Evolutionary conservation across 2,113 vertebrate genomes (phyloP).

Genomic region (Orycteropus afer): DNA sequence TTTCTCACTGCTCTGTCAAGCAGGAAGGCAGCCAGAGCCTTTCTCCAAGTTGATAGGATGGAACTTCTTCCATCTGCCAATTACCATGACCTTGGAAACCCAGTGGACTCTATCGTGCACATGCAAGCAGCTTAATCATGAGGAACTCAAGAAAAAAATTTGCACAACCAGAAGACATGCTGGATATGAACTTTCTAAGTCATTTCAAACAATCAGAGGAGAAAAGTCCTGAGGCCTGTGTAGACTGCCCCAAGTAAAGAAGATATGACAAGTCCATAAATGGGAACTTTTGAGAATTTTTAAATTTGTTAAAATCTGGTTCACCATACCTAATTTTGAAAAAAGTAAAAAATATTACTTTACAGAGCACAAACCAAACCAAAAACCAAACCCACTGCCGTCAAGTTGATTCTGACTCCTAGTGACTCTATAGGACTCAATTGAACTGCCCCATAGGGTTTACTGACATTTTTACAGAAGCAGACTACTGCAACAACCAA

Average conservation of each 20-base stretch:
- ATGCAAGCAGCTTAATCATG: conserved; percentile 3
- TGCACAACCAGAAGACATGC: background rate
- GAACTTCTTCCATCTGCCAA: conserved; percentile 40
- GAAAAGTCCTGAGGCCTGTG: background rate
- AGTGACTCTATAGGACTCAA: background rate
- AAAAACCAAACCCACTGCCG: background rate
- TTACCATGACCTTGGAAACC: conserved; percentile 49
- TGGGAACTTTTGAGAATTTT: background rate
- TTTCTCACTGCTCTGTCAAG: background rate
- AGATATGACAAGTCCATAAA: background rate
- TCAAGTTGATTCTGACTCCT: background rate
- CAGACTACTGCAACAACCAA: no score
- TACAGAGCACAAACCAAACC: background rate
- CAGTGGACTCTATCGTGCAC: background rate
- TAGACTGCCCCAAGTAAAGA: background rate
- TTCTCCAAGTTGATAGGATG: conserved; percentile 38
- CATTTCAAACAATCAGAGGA: background rate
- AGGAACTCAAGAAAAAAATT: conserved; percentile 42
- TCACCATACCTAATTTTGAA: background rate
- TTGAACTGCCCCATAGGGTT: no score
- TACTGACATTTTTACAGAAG: no score
- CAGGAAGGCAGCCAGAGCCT: conserved; percentile 32
- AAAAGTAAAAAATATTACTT: background rate
- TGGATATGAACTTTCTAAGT: background rate
- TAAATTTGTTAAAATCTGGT: background rate